Evolutionary conservation across 2,797 vertebrate species (phyloP).

Genomic region (Telmatherina bonti): DNA sequence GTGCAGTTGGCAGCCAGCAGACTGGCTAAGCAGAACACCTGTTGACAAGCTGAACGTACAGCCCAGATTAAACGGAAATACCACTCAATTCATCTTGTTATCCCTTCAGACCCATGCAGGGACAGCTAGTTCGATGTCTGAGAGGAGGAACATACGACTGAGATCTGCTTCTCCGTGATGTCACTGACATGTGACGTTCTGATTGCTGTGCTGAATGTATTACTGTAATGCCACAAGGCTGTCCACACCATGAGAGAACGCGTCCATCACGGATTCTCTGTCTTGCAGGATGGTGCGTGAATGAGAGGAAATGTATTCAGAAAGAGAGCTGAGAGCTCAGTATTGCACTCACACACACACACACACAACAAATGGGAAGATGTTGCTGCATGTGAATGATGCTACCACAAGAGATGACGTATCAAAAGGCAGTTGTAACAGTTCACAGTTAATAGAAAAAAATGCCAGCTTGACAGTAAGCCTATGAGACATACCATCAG

Average conservation of each 20-base stretch:
- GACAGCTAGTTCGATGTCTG: conserved; percentile 63
- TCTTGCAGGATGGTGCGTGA: conserved; percentile 32
- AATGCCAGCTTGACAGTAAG: conserved; percentile 69
- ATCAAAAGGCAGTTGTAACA: conserved; percentile 46
- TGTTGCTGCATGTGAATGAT: conserved; percentile 55
- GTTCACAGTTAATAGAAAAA: conserved; percentile 60
- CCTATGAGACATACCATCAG: conserved; percentile 62
- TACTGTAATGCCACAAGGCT: conserved; percentile 47
- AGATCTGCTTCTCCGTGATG: conserved; percentile 39
- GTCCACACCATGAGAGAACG: conserved; percentile 45
- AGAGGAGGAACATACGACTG: conserved; percentile 39
- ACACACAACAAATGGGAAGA: conserved; percentile 14
- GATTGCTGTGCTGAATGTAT: conserved; percentile 66
- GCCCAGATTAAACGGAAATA: conserved; percentile 70
- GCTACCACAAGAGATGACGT: conserved; percentile 58
- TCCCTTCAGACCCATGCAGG: conserved; percentile 52
- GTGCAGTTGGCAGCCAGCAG: conserved; percentile 66
- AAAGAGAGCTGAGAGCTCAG: conserved; percentile 4
- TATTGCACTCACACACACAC: background rate
- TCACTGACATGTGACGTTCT: conserved; percentile 53
- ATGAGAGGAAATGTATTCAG: conserved; percentile 31
- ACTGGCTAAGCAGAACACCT: conserved; percentile 70
- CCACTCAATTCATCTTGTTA: conserved; percentile 70
- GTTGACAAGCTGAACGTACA: conserved; percentile 75
- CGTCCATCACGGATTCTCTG: conserved; percentile 30